phyloP scores from a whole-genome alignment of 2,113 vertebrate species.

The Alouatta palliata region DNA sequence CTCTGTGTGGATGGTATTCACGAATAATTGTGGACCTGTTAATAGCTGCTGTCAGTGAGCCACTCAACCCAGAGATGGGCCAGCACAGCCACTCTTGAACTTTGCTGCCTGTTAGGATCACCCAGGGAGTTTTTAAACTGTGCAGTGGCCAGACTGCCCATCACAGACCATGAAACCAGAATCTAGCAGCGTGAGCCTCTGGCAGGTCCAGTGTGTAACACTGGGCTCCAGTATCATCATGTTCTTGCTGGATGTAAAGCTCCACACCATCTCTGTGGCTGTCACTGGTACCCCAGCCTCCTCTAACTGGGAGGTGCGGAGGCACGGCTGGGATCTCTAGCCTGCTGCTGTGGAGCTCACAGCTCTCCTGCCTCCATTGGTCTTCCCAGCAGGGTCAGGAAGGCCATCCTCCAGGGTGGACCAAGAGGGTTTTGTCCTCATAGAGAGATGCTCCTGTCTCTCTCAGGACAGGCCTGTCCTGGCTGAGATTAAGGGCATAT shows the following conservation, averaged over 20 bases:
- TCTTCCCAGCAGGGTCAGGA: not conserved
- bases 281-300: not conserved
- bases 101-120: not conserved
- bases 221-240: not conserved
- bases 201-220: not conserved
- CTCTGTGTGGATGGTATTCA: not conserved
- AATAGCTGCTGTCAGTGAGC: not conserved
- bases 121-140: not conserved
- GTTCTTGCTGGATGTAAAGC: not conserved
- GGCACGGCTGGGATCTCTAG: not conserved
- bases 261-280: not conserved
- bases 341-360: not conserved
- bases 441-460: not conserved
- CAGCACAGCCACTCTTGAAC: not conserved
- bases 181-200: not conserved
- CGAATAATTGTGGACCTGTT: not conserved
- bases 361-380: not conserved
- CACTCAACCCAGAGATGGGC: not conserved
- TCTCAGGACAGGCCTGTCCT: not conserved
- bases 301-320: not conserved
- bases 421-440: not conserved
- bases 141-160: not conserved
- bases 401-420: not conserved
- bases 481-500: not conserved
- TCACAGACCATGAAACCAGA: not conserved